These are phyloP conservation scores for Pseudomyrmex sp. DNA, from an alignment of 1,140 invertebrate genomes.

Conservation along the genomic window DNA sequence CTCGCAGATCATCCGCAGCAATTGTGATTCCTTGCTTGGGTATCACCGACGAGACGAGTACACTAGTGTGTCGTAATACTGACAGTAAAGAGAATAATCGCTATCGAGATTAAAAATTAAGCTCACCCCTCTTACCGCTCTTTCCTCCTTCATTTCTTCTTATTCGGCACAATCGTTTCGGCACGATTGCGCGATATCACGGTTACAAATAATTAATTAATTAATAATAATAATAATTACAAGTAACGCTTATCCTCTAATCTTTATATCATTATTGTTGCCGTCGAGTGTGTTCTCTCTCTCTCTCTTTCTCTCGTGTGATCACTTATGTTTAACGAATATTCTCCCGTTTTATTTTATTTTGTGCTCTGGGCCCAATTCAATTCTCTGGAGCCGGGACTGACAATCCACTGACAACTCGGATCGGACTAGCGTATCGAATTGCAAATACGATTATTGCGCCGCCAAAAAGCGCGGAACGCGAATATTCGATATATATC, in stretches of 20 bases:
- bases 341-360: background rate
- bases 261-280: constrained; percentile 28
- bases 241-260: constrained; percentile 38
- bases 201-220: constrained; percentile 24
- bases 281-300: background rate
- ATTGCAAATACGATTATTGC: too few species aligned
- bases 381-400: background rate
- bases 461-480: too few species aligned
- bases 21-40: constrained; percentile 54
- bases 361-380: background rate
- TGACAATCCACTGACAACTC: too few species aligned
- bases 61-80: constrained; percentile 83
- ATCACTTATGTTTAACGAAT: constrained; percentile 1
- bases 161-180: constrained; percentile 9
- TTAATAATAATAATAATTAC: constrained; percentile 10
- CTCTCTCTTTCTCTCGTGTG: background rate
- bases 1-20: constrained; percentile 65
- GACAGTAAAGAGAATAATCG: constrained; percentile 84
- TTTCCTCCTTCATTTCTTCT: background rate
- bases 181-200: constrained; percentile 22
- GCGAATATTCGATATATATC: too few species aligned
- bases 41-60: constrained; percentile 78
- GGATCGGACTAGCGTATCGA: too few species aligned
- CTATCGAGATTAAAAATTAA: constrained; percentile 75
- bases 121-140: constrained; percentile 32